phyloP scores from a whole-genome alignment of 1,140 invertebrate genomes.

The Acromyrmex heyeri region DNA sequence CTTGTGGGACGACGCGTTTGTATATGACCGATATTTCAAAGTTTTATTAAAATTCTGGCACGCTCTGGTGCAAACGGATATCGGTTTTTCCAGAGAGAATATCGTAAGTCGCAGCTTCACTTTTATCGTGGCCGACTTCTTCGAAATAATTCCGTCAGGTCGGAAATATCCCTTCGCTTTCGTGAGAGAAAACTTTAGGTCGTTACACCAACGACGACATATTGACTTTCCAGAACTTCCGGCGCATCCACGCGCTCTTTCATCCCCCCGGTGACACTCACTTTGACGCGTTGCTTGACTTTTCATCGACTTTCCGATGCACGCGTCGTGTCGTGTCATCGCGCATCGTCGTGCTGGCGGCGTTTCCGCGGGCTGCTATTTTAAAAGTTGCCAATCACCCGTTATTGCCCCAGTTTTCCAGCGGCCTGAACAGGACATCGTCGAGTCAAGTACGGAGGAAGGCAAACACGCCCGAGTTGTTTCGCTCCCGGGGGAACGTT shows the following conservation, averaged over 20 bases:
- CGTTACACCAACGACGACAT: constrained; percentile 57
- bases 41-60: constrained; percentile 51
- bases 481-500: constrained; percentile 43
- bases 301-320: constrained; percentile 44
- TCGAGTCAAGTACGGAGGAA: constrained; percentile 57
- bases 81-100: constrained; percentile 18
- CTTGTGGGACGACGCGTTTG: neutral
- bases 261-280: constrained; percentile 35
- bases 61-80: constrained; percentile 5
- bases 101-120: constrained; percentile 19
- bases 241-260: constrained; percentile 33
- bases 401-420: constrained; percentile 70
- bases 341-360: neutral
- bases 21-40: neutral
- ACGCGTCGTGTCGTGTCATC: neutral
- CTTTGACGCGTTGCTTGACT: constrained; percentile 6
- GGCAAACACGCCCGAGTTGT: constrained; percentile 64
- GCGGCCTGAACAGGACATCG: constrained; percentile 15
- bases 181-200: neutral
- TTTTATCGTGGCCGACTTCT: constrained; percentile 46
- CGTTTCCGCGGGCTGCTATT: constrained; percentile 59
- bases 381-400: constrained; percentile 70
- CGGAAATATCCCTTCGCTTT: constrained; percentile 26
- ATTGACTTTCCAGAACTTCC: constrained; percentile 54
- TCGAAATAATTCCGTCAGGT: constrained; percentile 46